Percentiles rank a stretch among this genome's conserved stretches.
phyloP scores from a whole-genome alignment of 2,113 vertebrate species.

The Bubo scandiacus region DNA sequence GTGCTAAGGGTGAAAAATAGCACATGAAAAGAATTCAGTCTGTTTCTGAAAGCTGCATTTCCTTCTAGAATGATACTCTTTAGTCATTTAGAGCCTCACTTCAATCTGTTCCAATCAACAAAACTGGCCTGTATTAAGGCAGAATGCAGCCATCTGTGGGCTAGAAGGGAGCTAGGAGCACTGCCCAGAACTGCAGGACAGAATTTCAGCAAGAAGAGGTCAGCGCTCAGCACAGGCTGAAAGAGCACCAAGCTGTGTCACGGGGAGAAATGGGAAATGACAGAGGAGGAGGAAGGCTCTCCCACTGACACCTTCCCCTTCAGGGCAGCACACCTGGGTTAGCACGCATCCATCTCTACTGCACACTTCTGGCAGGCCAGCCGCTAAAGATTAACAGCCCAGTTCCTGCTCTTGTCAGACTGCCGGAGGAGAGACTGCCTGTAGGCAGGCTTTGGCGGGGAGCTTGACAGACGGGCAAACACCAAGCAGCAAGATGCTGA shows the following conservation, averaged over 20 bases:
- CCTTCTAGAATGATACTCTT: background rate
- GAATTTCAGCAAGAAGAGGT: background rate
- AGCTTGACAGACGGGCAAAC: background rate
- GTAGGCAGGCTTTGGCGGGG: background rate
- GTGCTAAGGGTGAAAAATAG: background rate
- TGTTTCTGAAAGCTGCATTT: background rate
- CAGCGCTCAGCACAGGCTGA: background rate
- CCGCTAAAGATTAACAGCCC: background rate
- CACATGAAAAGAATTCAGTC: background rate
- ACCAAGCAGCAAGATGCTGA: background rate
- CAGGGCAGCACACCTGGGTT: background rate
- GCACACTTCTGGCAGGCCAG: background rate
- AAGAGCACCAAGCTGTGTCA: background rate
- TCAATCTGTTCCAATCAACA: background rate
- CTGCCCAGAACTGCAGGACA: background rate
- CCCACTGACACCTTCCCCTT: rapidly evolving
- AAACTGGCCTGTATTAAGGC: background rate
- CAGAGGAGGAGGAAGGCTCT: background rate
- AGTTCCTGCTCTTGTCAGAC: background rate
- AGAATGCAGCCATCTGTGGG: background rate
- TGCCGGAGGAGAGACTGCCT: background rate
- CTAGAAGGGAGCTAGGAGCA: background rate
- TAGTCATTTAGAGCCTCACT: background rate
- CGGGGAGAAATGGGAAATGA: background rate
- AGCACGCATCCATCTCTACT: no score